Evolutionary conservation across 2,888 invertebrate genomes (phyloP).

Genomic region (Rhaphigaster nebulosa): DNA sequence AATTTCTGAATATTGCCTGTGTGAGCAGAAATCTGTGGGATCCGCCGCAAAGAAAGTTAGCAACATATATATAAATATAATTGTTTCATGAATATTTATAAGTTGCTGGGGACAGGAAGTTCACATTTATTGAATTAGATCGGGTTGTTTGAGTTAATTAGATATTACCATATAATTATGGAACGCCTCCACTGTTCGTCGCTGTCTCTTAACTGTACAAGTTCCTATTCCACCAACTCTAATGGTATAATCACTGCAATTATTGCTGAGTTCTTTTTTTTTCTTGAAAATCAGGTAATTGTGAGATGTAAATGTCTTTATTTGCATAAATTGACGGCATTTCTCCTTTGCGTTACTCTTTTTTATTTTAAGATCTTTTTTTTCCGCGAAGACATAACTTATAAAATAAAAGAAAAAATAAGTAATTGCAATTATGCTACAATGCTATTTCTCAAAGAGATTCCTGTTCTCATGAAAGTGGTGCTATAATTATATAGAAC

Average conservation of each 20-base stretch:
- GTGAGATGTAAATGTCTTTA: neutral
- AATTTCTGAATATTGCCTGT: neutral
- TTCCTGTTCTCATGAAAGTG: neutral
- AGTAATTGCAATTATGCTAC: neutral
- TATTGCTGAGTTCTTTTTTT: neutral
- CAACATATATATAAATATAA: neutral
- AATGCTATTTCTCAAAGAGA: neutral
- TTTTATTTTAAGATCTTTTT: neutral
- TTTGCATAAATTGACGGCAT: neutral
- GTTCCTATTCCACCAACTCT: neutral
- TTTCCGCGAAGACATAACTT: neutral
- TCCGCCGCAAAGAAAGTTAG: neutral
- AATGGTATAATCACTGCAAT: neutral
- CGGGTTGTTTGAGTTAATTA: neutral
- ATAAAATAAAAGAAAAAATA: neutral
- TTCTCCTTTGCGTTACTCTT: neutral
- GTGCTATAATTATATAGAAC: neutral
- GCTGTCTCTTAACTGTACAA: neutral
- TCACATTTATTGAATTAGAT: slow-evolving; percentile 1
- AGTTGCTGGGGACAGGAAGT: neutral
- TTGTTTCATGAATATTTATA: slow-evolving; percentile 36
- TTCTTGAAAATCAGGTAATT: neutral
- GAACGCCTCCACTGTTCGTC: neutral
- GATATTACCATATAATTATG: slow-evolving; percentile 28
- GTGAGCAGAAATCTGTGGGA: neutral